phyloP scores from a whole-genome alignment of 2,113 vertebrate species.

The Cardinalis cardinalis region DNA sequence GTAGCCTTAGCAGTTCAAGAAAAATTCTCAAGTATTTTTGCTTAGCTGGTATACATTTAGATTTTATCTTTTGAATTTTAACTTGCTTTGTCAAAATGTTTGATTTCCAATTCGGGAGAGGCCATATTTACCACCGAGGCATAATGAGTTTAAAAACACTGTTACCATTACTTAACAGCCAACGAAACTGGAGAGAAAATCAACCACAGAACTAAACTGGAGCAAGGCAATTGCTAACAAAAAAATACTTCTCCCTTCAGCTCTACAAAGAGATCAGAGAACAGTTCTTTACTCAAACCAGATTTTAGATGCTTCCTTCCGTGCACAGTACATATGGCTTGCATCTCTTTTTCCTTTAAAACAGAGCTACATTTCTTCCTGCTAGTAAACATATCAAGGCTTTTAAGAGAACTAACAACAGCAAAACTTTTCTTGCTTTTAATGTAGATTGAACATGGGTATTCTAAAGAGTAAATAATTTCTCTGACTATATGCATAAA shows the following conservation, averaged over 20 bases:
- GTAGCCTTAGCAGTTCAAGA: neutral
- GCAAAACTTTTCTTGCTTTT: conserved; percentile 13
- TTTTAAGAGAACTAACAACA: conserved; percentile 15
- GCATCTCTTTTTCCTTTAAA: conserved; percentile 44
- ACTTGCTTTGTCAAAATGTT: conserved; percentile 23
- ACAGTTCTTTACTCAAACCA: conserved; percentile 56
- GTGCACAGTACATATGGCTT: conserved; percentile 33
- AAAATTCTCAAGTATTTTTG: conserved; percentile 28
- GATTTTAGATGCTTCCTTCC: conserved; percentile 53
- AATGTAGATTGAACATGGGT: neutral
- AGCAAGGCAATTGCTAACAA: conserved; percentile 52
- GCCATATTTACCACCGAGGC: conserved; percentile 36
- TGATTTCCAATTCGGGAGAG: conserved; percentile 22
- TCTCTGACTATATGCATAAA: neutral
- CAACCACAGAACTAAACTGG: conserved; percentile 48
- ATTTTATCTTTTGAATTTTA: conserved; percentile 9
- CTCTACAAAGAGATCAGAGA: conserved; percentile 65
- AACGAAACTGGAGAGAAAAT: conserved; percentile 52
- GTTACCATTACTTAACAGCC: conserved; percentile 49
- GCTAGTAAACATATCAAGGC: conserved; percentile 49
- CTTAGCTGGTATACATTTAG: neutral
- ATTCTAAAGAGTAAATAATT: neutral
- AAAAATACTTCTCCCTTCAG: conserved; percentile 46
- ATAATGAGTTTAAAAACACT: conserved; percentile 53
- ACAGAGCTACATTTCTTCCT: conserved; percentile 57